Base-by-base conservation (phyloP, 2,797 vertebrate genomes). In the Orientallactaga sibirica region DNA sequence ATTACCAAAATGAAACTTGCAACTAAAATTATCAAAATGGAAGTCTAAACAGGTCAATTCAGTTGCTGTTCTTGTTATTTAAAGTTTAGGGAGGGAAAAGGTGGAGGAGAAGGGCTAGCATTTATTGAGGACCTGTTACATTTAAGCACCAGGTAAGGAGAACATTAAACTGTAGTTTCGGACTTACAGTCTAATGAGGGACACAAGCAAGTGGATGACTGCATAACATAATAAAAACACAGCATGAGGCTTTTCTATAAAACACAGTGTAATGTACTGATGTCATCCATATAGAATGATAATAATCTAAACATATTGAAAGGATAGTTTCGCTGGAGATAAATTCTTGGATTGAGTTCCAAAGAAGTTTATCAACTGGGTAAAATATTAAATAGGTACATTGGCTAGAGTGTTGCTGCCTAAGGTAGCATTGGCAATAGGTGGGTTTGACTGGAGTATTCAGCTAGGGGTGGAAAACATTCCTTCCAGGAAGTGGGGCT, bases 1-100 rank as follows among this genome's bases (percentile, higher is more conserved):
- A 86, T 89, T 89, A 83, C 86, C 14, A 86, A 88, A 71, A 19
- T 80, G 80, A 3, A 91, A 77, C 24, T 89, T 93, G 77, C 27
- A 70, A 12, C 75, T 43, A 90, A 55, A 12, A 71, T 96, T 18
- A 70, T 93, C 3, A 86, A 92, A 88, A 84, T 92, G 15, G 41
- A 88, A 77, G n/a, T 75, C 24, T 58, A 86, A 90, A 71, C 20
- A 74, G 80, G 10, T 58, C 19, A 68, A 27, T 68, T 82, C 20
- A 78, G 76, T 68, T n/a, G 18, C 41, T 78, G 20, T 66, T 94
- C 79, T 61, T 61, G 78, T 82, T 91, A 71, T 71, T 91, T 64
- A 16, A 81, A 91, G 37, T 9, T 16, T 66, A 91, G 14, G 19
- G 66, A 64, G 3, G 19, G 70, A 18, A 82, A 43, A 16, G 29